Evolutionary conservation across 2,113 vertebrate genomes (phyloP).

Genomic region (Aepyceros melampus): DNA sequence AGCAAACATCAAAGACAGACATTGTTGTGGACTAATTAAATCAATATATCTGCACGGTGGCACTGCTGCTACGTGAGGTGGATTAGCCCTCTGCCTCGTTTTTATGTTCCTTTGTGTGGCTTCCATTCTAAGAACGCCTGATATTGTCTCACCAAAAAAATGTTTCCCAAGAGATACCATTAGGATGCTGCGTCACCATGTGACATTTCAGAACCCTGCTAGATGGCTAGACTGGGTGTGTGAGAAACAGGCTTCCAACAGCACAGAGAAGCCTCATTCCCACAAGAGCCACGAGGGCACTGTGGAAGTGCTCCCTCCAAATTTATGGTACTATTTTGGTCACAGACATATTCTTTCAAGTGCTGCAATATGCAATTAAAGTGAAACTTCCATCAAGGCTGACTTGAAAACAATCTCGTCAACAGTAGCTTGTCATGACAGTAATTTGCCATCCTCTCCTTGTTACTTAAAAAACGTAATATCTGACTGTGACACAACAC

Average conservation of each 20-base stretch:
- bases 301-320: constrained; percentile 71
- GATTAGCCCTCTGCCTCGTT: constrained; percentile 62
- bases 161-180: constrained; percentile 78
- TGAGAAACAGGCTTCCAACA: constrained; percentile 76
- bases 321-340: constrained; percentile 78
- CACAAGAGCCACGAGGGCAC: constrained; percentile 66
- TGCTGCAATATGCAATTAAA: constrained; percentile 76
- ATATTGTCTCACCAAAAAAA: constrained; percentile 65
- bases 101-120: constrained; percentile 58
- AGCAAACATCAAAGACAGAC: constrained; percentile 53
- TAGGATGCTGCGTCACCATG: constrained; percentile 71
- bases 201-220: constrained; percentile 73
- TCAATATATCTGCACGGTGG: constrained; percentile 79
- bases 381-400: constrained; percentile 60
- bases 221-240: constrained; percentile 59
- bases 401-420: constrained; percentile 67
- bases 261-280: constrained; percentile 61
- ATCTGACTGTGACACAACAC: background rate
- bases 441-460: constrained; percentile 49
- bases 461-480: constrained; percentile 26
- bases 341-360: constrained; percentile 67
- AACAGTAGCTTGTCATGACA: constrained; percentile 58
- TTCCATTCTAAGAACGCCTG: constrained; percentile 73
- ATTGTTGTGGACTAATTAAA: constrained; percentile 79
- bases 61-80: constrained; percentile 61